Conservation (phyloP, 2,888 invertebrate genomes). For the Eupithecia insigniata region DNA sequence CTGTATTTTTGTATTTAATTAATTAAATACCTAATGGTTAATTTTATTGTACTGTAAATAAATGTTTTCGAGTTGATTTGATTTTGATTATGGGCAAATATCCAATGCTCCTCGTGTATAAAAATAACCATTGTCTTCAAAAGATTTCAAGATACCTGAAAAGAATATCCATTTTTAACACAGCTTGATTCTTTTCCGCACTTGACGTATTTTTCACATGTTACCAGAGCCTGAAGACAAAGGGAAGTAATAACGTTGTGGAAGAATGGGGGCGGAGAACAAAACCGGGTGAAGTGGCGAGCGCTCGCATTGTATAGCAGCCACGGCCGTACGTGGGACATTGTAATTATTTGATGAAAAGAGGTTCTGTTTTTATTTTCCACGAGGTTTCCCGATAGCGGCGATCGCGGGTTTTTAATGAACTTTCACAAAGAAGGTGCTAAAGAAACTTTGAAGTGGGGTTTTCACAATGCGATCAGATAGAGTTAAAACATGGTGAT, state of each 20-base stretch:
- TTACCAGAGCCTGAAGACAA: conserved; percentile 62
- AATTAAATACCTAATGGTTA: too few species aligned
- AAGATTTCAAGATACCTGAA: background rate
- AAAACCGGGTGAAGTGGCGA: conserved; percentile 74
- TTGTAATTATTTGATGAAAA: conserved; percentile 40
- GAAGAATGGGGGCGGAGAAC: conserved; percentile 72
- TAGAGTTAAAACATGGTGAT: background rate
- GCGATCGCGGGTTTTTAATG: conserved; percentile 8
- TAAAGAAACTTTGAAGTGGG: background rate
- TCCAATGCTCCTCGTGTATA: background rate
- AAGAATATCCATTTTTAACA: conserved; percentile 38
- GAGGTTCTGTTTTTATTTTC: conserved; percentile 30
- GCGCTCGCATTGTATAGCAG: conserved; percentile 58
- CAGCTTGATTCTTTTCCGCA: conserved; percentile 46
- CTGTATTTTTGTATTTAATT: too few species aligned
- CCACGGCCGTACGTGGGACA: conserved; percentile 34
- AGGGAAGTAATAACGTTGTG: conserved; percentile 71
- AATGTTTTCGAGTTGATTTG: too few species aligned
- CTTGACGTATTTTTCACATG: conserved; percentile 65
- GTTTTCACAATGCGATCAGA: conserved; percentile 1
- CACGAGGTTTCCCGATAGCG: background rate
- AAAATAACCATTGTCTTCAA: conserved; percentile 10
- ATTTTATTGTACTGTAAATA: too few species aligned
- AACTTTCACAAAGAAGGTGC: conserved; percentile 9
- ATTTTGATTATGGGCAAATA: too few species aligned